Evolutionary conservation across 2,113 vertebrate species (phyloP).

Genomic region (Stictonetta naevosa): DNA sequence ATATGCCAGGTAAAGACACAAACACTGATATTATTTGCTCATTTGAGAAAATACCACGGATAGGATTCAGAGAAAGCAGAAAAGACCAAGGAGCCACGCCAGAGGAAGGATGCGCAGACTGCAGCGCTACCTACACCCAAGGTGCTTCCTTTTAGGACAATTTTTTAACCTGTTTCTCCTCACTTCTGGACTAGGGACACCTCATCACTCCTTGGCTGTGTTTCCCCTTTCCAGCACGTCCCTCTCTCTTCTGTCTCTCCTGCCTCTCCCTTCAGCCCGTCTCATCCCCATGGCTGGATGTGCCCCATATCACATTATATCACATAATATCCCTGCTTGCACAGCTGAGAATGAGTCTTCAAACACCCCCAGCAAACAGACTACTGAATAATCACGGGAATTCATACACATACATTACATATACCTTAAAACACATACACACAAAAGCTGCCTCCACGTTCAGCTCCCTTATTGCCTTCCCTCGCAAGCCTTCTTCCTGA

Average conservation of each 20-base stretch:
- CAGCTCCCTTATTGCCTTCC: background rate
- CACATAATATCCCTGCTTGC: no score
- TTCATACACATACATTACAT: rapidly evolving
- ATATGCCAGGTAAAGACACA: background rate
- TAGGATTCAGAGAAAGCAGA: background rate
- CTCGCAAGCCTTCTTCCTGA: background rate
- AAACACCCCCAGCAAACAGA: no score
- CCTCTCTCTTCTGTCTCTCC: background rate
- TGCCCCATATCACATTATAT: no score
- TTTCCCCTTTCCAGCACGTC: background rate
- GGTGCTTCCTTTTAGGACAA: background rate
- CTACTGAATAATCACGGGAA: no score
- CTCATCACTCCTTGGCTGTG: background rate
- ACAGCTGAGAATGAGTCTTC: background rate
- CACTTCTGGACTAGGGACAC: background rate
- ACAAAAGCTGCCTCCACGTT: background rate
- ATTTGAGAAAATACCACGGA: no score
- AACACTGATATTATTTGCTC: background rate
- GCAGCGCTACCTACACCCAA: background rate
- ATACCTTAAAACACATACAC: background rate
- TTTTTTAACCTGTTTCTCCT: background rate
- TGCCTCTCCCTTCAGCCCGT: background rate
- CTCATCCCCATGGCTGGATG: no score
- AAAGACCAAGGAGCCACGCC: background rate
- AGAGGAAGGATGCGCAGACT: rapidly evolving